Base-by-base conservation (phyloP, 2,113 vertebrate species). In the Piaya cayana region DNA sequence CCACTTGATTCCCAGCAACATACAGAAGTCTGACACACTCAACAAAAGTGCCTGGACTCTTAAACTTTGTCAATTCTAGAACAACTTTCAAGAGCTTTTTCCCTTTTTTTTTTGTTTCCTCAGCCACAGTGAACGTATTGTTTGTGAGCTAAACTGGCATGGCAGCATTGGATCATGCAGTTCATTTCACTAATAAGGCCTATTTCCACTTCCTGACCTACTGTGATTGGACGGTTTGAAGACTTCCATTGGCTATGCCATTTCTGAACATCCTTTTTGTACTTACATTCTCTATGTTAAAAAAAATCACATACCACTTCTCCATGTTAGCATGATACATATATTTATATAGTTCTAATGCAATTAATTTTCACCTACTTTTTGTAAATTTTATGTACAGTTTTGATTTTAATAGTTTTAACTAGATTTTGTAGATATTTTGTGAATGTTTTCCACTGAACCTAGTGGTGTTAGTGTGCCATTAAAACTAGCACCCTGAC, bases 351-450 rank as follows among this genome's bases (percentile, higher is more conserved):
- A 98, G 98, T 98, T 98, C 98, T 93, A 97, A 98, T 98, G 96
- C 97, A 97, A 97, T 98, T 98, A 97, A 96, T 97, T 97, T 97
- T 95, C 92, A 95, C 60, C 87, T 96, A 90, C 88, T 96, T 96
- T 96, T 98, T 99, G 99, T 99, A 99, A 99, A 99, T 99, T 96
- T 98, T 97, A 96, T 99, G 99, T 99, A 99, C 99, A 99, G 99
- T 99, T 99, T 98, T 99, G 99, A 99, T 99, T 99, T 98, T 95
- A 98, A 96, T 98, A 98, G 98, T 98, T 98, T 98, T 97, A 98
- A 97, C 97, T 99, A 99, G 98, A 98, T 98, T 98, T 98, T 99
- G 98, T 98, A 98, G 98, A 98, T 99, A 98, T 97, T 98, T 98
- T 98, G 98, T 98, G 98, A 97, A 98, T 99, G 97, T 98, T 98